Conservation (phyloP, 1,140 invertebrate species). For the Lordiphosa stackelbergi region DNA sequence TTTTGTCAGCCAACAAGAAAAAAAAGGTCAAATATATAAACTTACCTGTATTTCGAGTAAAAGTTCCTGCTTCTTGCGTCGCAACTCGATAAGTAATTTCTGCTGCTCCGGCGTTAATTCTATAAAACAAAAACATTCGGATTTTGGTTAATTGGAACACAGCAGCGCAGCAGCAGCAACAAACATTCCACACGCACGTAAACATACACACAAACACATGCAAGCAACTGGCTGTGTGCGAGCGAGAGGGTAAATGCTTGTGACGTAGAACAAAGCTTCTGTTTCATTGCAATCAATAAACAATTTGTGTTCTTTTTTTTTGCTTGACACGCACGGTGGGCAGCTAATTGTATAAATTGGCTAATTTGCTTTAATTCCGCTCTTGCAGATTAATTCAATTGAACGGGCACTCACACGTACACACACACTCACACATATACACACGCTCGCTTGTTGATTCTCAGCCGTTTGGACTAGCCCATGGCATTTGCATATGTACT, state of each 20-base stretch:
- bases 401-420: conserved; percentile 38
- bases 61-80: conserved; percentile 92
- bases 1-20: conserved; percentile 4
- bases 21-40: conserved; percentile 20
- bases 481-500: conserved; percentile 16
- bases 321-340: conserved; percentile 27
- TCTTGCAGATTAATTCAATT: conserved; percentile 55
- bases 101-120: conserved; percentile 95
- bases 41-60: conserved; percentile 95
- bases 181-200: conserved; percentile 22
- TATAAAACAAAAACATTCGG: conserved; percentile 80
- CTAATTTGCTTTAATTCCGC: conserved; percentile 54
- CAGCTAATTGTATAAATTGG: conserved; percentile 42
- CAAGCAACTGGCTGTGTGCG: conserved; percentile 16
- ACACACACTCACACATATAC: conserved; percentile 10
- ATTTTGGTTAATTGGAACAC: conserved; percentile 50
- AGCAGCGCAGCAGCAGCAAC: conserved; percentile 21
- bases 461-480: conserved; percentile 11
- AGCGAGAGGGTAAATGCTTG: conserved; percentile 23
- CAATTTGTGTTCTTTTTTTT: conserved; percentile 29
- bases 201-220: conserved; percentile 30
- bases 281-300: conserved; percentile 22
- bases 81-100: conserved; percentile 91
- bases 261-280: conserved; percentile 16
- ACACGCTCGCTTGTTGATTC: conserved; percentile 57